phyloP scores from a whole-genome alignment of 2,888 invertebrate genomes.

The Heliothis peltigera region DNA sequence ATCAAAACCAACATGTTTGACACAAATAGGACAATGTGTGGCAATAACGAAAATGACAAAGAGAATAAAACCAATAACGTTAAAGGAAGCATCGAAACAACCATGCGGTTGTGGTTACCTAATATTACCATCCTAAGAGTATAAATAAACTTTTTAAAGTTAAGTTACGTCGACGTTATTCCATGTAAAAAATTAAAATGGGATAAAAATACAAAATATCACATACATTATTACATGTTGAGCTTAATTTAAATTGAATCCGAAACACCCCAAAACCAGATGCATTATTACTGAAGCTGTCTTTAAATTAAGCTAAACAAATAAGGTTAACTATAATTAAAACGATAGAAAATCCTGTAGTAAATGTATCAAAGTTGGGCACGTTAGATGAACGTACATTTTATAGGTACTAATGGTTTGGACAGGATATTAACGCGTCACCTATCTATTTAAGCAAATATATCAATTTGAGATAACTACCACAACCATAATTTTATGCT shows the following conservation, averaged over 20 bases:
- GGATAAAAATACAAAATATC: constrained; percentile 89
- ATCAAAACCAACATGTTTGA: constrained; percentile 76
- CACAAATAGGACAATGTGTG: constrained; percentile 77
- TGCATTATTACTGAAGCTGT: constrained; percentile 61
- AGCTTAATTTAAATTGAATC: constrained; percentile 88
- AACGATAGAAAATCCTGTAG: constrained; percentile 66
- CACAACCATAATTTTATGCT: constrained; percentile 88
- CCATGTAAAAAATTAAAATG: constrained; percentile 80
- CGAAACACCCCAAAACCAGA: constrained; percentile 72
- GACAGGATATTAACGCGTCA: constrained; percentile 75
- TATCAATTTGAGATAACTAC: constrained; percentile 88
- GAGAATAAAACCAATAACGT: constrained; percentile 82
- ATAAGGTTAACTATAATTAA: constrained; percentile 74
- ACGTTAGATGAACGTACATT: constrained; percentile 56
- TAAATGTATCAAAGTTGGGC: constrained; percentile 66
- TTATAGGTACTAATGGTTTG: constrained; percentile 56
- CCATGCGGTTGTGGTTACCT: constrained; percentile 71
- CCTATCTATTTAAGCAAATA: constrained; percentile 80
- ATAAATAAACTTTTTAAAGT: constrained; percentile 78
- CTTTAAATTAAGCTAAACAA: constrained; percentile 89
- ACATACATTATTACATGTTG: constrained; percentile 90
- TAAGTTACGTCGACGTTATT: constrained; percentile 74
- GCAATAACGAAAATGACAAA: constrained; percentile 83
- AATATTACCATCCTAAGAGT: constrained; percentile 75
- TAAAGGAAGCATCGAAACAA: constrained; percentile 85